phyloP scores from a whole-genome alignment of 2,888 invertebrate genomes.

The Coleophora flavipennella region DNA sequence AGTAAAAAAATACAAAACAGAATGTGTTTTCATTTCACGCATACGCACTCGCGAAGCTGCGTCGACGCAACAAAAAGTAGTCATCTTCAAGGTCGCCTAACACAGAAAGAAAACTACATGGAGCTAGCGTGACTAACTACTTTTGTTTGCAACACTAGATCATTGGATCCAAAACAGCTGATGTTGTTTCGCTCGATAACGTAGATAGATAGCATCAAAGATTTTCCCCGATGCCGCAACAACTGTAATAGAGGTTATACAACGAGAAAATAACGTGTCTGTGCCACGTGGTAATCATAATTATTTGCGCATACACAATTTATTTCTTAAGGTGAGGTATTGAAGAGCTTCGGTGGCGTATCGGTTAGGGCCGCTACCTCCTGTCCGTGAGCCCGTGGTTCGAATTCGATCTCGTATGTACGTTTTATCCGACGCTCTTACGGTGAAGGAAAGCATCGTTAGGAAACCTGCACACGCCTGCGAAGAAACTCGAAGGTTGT shows the following conservation, averaged over 20 bases:
- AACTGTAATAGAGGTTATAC: constrained; percentile 20
- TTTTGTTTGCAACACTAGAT: constrained; percentile 11
- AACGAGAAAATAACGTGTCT: constrained; percentile 21
- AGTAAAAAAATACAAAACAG: constrained; percentile 20
- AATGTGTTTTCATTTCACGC: constrained; percentile 33
- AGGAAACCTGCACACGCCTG: no score
- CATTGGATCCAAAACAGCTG: constrained; percentile 29
- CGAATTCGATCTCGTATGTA: no score
- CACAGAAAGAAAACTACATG: constrained; percentile 29
- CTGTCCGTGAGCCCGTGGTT: no score
- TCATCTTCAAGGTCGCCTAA: constrained; percentile 35
- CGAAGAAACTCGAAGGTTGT: no score
- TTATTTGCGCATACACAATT: constrained; percentile 3
- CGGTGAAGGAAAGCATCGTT: no score
- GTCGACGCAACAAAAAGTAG: constrained; percentile 31
- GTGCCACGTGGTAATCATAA: constrained; percentile 6
- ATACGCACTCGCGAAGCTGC: constrained; percentile 30
- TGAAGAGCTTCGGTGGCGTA: no score
- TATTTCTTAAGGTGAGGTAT: neutral
- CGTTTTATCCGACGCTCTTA: no score
- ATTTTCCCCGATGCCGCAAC: constrained; percentile 22
- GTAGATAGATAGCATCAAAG: constrained; percentile 41
- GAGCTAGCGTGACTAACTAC: constrained; percentile 49
- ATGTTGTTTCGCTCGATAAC: constrained; percentile 54
- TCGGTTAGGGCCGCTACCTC: no score